Conservation (phyloP, 2,113 vertebrate species). For the Pica pica region DNA sequence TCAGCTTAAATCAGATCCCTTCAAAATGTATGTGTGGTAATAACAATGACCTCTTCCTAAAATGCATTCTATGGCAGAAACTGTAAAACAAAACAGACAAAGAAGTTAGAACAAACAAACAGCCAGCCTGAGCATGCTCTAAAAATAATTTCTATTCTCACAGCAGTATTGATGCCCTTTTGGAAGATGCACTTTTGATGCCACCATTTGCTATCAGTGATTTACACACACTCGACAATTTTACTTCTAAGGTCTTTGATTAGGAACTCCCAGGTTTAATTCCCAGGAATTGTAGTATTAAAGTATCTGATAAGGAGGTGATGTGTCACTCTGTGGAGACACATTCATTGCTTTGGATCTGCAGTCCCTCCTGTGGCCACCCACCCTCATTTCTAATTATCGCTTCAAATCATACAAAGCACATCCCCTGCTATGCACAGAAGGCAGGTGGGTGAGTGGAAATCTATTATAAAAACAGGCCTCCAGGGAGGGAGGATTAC, state of each 20-base stretch:
- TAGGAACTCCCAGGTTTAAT: not conserved
- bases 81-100: not conserved
- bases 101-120: not conserved
- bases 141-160: not conserved
- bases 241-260: not conserved
- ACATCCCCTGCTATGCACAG: conserved; percentile 8
- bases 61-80: not conserved
- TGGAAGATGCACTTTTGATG: not conserved
- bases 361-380: conserved; percentile 11
- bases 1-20: not conserved
- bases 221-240: not conserved
- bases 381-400: conserved; percentile 43
- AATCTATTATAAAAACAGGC: conserved; percentile 38
- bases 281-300: not conserved
- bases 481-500: not conserved
- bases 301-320: not conserved
- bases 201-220: not conserved
- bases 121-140: not conserved
- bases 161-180: not conserved
- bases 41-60: not conserved
- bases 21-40: not conserved
- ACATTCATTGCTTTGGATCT: not conserved
- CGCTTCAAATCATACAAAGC: conserved; percentile 18
- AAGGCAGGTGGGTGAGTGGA: conserved; percentile 51
- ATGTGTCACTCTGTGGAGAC: not conserved